Base-by-base conservation (phyloP, 2,888 invertebrate genomes). In the Andrena trimmerana region DNA sequence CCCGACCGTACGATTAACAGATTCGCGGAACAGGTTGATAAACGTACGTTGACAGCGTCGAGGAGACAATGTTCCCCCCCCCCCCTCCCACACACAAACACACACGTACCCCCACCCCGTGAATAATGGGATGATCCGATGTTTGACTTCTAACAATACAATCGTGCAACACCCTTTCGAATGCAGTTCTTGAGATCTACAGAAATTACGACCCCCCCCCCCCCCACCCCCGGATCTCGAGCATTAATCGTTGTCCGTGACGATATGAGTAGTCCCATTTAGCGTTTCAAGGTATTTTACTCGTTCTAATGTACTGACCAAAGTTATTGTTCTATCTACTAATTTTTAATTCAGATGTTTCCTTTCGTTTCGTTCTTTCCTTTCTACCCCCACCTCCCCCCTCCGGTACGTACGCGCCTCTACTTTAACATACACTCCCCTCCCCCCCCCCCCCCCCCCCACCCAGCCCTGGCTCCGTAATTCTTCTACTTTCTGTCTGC, bases 241-340 rank as follows among this genome's bases (percentile, higher is more conserved):
- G 68, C 66, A 60, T 78, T 84, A 60, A 63, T 78, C 76, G 48
- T 88, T 78, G 67, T 67, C 27, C 65, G 33, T 76, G 71, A 83
- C 24, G 73, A 66, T 78, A 78, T 72, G 78, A 81, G 57, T 80
- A 86, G 75, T 63, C 42, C 73, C 78, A 63, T 67, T 82, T 83
- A 78, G 52, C 65, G 81, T 86, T 88, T 75, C 73, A 24, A 79
- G 70, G 66, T 85, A 78, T 84, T 84, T 85, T 85, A 89, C 67
- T 83, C 67, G 79, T 78, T 73, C 74, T 69, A 81, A 67, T 57
- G 50, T 83, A 76, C 63, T 63, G 69, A 82, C 66, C 74, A 57
- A 77, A 74, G 78, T 20, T 57, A 68, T 71, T 54, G 42, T 84
- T 80, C 81, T 80, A 67, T 77, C 69, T 80, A 68, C 72, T 83